Evolutionary conservation across 2,113 vertebrate species (phyloP).

Genomic region (Mobula birostris): DNA sequence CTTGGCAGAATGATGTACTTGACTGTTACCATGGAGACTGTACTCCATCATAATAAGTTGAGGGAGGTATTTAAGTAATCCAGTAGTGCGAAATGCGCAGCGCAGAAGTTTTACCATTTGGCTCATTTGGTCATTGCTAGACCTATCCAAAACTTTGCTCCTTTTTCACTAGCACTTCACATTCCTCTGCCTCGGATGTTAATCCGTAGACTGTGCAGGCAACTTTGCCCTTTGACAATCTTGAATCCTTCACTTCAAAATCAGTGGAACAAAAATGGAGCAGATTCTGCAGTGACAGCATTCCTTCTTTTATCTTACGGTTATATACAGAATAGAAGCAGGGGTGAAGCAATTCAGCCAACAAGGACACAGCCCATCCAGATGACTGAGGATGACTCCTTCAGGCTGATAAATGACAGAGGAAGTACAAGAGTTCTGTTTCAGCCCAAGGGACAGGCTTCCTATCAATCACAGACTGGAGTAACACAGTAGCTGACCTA

Average conservation of each 20-base stretch:
- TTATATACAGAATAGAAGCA: neutral
- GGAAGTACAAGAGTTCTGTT: slow-evolving; percentile 20
- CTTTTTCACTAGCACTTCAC: neutral
- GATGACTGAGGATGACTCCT: neutral
- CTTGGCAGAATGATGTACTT: neutral
- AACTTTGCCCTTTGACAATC: neutral
- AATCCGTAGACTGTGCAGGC: neutral
- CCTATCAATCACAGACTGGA: slow-evolving; percentile 11
- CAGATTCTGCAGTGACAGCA: neutral
- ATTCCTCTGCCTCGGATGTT: neutral
- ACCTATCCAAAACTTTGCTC: neutral
- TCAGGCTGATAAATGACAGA: slow-evolving; percentile 26
- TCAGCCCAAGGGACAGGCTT: neutral
- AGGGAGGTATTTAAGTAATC: neutral
- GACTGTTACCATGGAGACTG: neutral
- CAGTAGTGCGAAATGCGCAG: neutral
- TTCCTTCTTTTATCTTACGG: neutral
- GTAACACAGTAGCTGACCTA: slow-evolving; percentile 26
- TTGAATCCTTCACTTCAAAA: neutral
- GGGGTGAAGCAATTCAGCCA: neutral
- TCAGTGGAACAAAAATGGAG: neutral
- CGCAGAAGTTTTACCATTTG: neutral
- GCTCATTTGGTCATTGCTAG: neutral
- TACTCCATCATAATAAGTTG: neutral
- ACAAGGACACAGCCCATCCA: neutral